A percentile compares a stretch with the other conserved stretches of the same genome.
Evolutionary conservation across 2,113 vertebrate genomes (phyloP).

Genomic region (Prinia subflava): DNA sequence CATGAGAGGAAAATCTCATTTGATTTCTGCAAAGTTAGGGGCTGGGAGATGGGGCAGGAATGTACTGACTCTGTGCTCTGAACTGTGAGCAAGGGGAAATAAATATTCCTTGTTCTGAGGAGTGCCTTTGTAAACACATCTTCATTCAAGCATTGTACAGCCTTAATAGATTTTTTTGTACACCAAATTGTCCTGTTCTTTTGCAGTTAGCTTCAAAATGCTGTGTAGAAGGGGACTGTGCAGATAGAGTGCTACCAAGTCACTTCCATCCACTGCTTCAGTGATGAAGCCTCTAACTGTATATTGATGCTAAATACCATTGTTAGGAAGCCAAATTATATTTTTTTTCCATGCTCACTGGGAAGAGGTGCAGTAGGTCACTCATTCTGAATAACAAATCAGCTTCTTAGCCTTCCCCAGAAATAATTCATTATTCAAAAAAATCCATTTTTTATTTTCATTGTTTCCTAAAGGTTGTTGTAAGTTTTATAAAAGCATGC

Average conservation of each 20-base stretch:
- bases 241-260: conserved; percentile 18
- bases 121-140: conserved; percentile 27
- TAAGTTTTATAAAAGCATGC: background rate
- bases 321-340: conserved; percentile 19
- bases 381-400: conserved; percentile 39
- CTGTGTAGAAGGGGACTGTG: background rate
- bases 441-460: background rate
- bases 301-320: conserved; percentile 6
- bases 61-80: background rate
- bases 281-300: background rate
- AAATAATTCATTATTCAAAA: conserved; percentile 4
- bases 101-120: background rate
- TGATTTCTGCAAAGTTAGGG: background rate
- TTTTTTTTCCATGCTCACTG: background rate
- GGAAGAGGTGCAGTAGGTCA: conserved; percentile 12
- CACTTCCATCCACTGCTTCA: background rate
- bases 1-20: background rate
- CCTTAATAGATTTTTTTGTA: conserved; percentile 61
- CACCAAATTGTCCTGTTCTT: conserved; percentile 52
- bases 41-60: background rate
- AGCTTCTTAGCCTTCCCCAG: background rate
- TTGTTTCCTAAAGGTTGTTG: background rate
- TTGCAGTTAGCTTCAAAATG: conserved; percentile 58
- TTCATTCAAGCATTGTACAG: conserved; percentile 29
- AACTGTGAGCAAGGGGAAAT: background rate